Percentiles rank a stretch among this genome's conserved stretches.
phyloP scores from a whole-genome alignment of 1,140 invertebrate genomes.

The Acromyrmex echinatior region DNA sequence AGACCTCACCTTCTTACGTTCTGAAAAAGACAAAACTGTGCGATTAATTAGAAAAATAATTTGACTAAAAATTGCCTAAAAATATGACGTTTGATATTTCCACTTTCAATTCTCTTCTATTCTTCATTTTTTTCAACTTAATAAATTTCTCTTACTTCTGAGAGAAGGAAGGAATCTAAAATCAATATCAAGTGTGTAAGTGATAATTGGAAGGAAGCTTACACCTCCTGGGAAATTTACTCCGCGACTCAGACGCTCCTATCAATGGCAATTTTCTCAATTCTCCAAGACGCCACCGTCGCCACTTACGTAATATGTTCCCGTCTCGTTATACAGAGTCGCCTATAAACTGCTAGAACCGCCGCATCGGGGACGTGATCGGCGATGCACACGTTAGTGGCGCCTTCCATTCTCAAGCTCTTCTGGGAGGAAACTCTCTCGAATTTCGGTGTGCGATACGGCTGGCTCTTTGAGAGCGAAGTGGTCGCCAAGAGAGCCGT shows the following conservation, averaged over 20 bases:
- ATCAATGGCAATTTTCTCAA: slow-evolving; percentile 52
- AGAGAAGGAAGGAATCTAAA: not conserved
- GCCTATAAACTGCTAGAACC: slow-evolving; percentile 14
- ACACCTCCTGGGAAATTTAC: slow-evolving; percentile 53
- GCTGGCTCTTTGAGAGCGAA: slow-evolving; percentile 42
- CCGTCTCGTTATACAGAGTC: slow-evolving; percentile 31
- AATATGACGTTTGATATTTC: not conserved
- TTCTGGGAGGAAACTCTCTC: slow-evolving; percentile 28
- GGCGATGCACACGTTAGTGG: slow-evolving; percentile 30
- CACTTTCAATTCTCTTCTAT: not conserved
- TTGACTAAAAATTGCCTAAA: not conserved
- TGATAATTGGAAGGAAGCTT: slow-evolving; percentile 51
- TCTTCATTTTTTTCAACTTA: not conserved
- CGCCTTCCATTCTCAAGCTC: slow-evolving; percentile 33
- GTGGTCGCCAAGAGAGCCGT: slow-evolving; percentile 48
- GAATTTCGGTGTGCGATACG: slow-evolving; percentile 52
- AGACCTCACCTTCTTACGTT: too few relatives aligned
- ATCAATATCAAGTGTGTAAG: slow-evolving; percentile 34
- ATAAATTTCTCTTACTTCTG: slow-evolving; percentile 38
- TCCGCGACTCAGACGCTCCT: slow-evolving; percentile 6
- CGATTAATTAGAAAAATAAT: not conserved
- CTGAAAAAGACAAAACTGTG: too few relatives aligned
- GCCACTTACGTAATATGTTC: slow-evolving; percentile 44
- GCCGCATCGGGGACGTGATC: slow-evolving; percentile 26
- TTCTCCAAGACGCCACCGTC: slow-evolving; percentile 16